Percentiles rank a stretch among this genome's conserved stretches.
Conservation (phyloP, 1,140 invertebrate genomes). For the Chironomus tepperi region DNA sequence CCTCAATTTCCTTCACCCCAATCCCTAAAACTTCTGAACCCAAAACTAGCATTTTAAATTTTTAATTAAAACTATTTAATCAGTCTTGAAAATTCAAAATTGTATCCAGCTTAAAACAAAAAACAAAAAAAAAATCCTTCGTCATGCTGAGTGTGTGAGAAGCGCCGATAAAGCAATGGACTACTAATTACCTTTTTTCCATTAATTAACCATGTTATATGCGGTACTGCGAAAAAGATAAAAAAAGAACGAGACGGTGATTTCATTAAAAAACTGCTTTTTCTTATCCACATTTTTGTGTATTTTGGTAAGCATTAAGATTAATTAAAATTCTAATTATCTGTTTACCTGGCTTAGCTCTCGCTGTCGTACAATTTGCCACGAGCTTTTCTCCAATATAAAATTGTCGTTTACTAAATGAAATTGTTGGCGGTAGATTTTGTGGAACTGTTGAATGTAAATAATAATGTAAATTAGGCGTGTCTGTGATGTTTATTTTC, state of each 20-base stretch:
- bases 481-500: background rate
- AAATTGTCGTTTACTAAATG: constrained; percentile 57
- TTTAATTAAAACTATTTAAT: no score
- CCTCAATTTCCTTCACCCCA: no score
- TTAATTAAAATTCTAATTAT: constrained; percentile 10
- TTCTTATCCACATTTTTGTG: no score
- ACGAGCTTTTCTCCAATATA: constrained; percentile 59
- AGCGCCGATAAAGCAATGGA: background rate
- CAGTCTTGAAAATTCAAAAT: no score
- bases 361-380: constrained; percentile 65
- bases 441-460: constrained; percentile 55
- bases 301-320: background rate
- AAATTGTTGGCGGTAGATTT: constrained; percentile 57
- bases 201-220: constrained; percentile 76
- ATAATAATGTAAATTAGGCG: background rate
- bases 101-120: no score
- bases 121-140: no score
- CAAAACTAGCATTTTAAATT: no score
- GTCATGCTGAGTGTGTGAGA: no score
- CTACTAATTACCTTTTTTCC: constrained; percentile 57
- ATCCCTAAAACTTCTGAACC: no score
- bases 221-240: constrained; percentile 49
- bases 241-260: background rate
- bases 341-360: constrained; percentile 49
- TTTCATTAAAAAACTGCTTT: no score